Conservation (phyloP, 2,113 vertebrate genomes). For the Pteronura brasiliensis region DNA sequence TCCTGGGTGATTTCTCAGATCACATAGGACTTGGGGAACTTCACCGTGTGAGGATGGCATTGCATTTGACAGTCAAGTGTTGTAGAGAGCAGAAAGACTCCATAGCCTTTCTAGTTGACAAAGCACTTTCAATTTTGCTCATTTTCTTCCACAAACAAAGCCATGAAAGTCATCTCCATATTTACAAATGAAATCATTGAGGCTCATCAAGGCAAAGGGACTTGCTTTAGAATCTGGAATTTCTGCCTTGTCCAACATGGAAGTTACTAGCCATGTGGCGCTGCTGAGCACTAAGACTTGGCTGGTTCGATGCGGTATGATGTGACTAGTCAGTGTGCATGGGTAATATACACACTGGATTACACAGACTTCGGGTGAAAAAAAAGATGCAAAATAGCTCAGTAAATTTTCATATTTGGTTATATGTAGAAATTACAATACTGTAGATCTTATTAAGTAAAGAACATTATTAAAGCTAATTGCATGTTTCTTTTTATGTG, state of each 20-base stretch:
- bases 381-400: background rate
- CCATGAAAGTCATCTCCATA: background rate
- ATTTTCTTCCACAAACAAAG: constrained; percentile 12
- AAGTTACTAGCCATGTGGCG: background rate
- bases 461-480: background rate
- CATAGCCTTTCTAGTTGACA: background rate
- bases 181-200: background rate
- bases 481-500: background rate
- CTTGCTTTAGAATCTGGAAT: background rate
- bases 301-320: background rate
- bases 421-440: background rate
- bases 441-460: background rate
- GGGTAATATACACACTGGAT: background rate
- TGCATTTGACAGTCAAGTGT: background rate
- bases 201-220: background rate
- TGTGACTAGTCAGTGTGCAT: background rate
- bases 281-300: background rate
- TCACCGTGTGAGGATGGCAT: background rate
- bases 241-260: background rate
- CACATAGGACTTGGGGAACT: background rate
- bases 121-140: background rate
- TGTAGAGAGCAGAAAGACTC: background rate
- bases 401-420: background rate
- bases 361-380: background rate
- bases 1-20: background rate